A percentile compares a stretch with the other conserved stretches of the same genome.
These are phyloP conservation scores for Ariolimax columbianus DNA, from an alignment of 2,888 invertebrate genomes.

Conservation along the genomic window DNA sequence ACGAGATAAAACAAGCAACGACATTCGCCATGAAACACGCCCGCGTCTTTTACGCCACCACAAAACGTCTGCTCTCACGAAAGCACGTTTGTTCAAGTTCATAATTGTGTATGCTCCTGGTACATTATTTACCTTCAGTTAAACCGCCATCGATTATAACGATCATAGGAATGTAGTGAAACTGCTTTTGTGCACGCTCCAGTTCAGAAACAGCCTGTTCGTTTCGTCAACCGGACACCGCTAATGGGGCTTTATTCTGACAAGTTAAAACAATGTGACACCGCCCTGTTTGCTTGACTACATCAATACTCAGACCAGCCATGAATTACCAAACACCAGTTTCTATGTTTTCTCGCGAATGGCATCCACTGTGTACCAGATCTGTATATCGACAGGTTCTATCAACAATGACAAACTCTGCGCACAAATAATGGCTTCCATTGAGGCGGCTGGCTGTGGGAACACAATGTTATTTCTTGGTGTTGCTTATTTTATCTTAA, in stretches of 20 bases:
- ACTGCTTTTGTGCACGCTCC: neutral
- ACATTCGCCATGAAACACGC: neutral
- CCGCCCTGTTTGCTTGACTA: neutral
- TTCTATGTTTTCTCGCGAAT: neutral
- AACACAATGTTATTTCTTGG: no score
- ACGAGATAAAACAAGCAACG: no score
- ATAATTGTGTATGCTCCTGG: neutral
- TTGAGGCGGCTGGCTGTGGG: neutral
- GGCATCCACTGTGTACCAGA: neutral
- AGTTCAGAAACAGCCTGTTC: neutral
- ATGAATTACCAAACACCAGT: no score
- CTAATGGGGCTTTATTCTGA: neutral
- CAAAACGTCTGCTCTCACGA: neutral
- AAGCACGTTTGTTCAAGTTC: neutral
- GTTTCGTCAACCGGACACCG: neutral
- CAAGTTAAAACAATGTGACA: neutral
- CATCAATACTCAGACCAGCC: neutral
- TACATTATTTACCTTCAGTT: neutral
- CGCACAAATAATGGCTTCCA: neutral
- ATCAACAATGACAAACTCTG: neutral
- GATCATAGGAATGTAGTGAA: neutral
- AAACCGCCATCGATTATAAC: neutral
- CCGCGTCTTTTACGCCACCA: neutral
- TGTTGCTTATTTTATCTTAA: no score
- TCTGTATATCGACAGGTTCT: slow-evolving; percentile 4